Evolutionary conservation across 2,888 invertebrate genomes (phyloP), one percentile per base, ranked within the genome.

Genomic region (Scaptodrosophila latifasciaeformis): DNA sequence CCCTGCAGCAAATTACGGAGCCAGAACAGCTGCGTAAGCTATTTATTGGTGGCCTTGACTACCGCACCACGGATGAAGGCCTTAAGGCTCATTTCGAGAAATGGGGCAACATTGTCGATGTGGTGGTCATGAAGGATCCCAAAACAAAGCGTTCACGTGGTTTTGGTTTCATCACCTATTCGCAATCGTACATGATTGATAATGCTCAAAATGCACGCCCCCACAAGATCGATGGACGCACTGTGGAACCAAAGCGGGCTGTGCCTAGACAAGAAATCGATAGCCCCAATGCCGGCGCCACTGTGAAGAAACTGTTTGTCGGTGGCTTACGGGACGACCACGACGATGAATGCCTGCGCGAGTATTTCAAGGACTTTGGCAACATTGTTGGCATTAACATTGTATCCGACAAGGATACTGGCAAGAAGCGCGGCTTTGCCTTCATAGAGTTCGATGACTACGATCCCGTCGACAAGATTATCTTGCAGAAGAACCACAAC

Each of bases 141-240:
- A 93, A 93, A 76, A 97, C 97, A 0, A 96, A 96, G 82, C 89
- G 97, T 54, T 98, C 98, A 1, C 89, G 99, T 64, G 99, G 99
- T 0, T 99, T 99, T 87, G 99, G 99, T 2, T 99, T 99, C 83
- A 96, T 99, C 48, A 99, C 99, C 1, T 99, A 97, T 85, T 94
- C 95, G 2, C 89, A 92, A 59, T 93, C 96, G 1, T 92, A 93
- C 58, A 96, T 96, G 96, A 96, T 99, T n/a, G 97, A 99, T 87
- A 95, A 95, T 84, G 97, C 98, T 3, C 98, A 98, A 84, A 90
- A 89, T 78, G 91, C 92, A 13, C 89, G 94, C 49, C 98, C 98
- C 0, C 98, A 98, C 83, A 92, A 93, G 82, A 95, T 98, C 57
- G 97, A 97, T 88, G 96, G 96, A 45, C 90, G 90, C 72, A 93